Conservation (phyloP, 1,140 invertebrate species). For the Lysiphlebus fabarum region DNA sequence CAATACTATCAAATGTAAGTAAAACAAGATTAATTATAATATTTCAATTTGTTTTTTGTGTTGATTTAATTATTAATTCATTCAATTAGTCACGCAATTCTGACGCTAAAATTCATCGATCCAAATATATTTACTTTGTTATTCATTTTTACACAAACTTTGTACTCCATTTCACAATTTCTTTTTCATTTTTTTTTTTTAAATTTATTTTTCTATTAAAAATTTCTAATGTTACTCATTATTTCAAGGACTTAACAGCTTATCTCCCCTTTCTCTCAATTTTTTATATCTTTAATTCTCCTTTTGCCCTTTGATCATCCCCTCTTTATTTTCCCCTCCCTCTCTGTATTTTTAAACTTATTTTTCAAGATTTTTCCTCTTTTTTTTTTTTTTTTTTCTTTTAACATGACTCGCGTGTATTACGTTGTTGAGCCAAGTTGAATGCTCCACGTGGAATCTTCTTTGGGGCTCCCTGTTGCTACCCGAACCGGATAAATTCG, state of each 20-base stretch:
- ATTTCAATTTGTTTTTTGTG: neutral
- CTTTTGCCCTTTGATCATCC: too few species aligned
- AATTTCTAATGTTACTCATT: too few species aligned
- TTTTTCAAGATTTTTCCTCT: too few species aligned
- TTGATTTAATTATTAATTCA: conserved; percentile 17
- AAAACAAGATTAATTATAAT: neutral
- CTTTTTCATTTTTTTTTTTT: neutral
- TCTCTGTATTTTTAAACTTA: neutral
- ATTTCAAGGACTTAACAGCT: too few species aligned
- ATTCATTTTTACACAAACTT: neutral
- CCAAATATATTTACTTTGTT: neutral
- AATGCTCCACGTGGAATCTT: conserved; percentile 12
- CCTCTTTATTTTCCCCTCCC: too few species aligned
- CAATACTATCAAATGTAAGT: too few species aligned
- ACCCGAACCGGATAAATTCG: conserved; percentile 18
- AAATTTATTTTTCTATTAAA: too few species aligned
- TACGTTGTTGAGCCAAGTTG: neutral
- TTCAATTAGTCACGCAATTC: conserved; percentile 17
- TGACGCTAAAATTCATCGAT: neutral
- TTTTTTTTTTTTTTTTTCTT: too few species aligned
- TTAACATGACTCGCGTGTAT: too few species aligned
- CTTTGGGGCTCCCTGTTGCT: conserved; percentile 21
- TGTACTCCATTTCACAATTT: neutral
- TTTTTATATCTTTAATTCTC: too few species aligned
- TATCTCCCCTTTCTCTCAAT: too few species aligned